These are phyloP conservation scores for Drosophila sordidula DNA, from an alignment of 2,888 invertebrate species.

Conservation along the genomic window DNA sequence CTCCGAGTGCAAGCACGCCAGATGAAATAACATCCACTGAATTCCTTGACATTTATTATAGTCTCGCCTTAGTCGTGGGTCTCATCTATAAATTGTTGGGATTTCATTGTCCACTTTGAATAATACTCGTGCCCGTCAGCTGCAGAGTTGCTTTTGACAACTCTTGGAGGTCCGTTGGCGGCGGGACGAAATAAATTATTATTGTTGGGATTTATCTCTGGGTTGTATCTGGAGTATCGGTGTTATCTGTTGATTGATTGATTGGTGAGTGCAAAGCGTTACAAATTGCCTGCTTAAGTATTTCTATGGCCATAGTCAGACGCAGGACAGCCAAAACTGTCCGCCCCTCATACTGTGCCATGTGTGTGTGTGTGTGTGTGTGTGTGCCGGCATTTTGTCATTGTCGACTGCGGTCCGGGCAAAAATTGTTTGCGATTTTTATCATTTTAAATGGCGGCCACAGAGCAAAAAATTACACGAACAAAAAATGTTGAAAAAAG, in stretches of 20 bases:
- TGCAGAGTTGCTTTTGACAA: conserved; percentile 7
- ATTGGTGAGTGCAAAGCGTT: conserved; percentile 54
- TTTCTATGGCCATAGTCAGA: conserved; percentile 22
- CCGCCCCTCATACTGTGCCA: conserved; percentile 10
- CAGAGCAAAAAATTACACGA: conserved; percentile 31
- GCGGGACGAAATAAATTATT: conserved; percentile 13
- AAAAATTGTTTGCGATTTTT: conserved; percentile 72
- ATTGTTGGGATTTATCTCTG: conserved; percentile 17
- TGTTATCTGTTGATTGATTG: conserved; percentile 48
- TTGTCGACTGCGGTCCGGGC: conserved; percentile 53
- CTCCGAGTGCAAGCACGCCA: no score
- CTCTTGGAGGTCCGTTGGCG: not conserved
- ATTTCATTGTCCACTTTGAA: conserved; percentile 20
- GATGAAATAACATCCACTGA: not conserved
- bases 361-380: conserved; percentile 19
- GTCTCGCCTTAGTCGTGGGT: not conserved
- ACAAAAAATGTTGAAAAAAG: conserved; percentile 5
- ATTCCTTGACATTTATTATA: conserved; percentile 8
- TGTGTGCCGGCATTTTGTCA: conserved; percentile 42
- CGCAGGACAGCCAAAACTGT: conserved; percentile 20
- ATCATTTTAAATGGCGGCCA: conserved; percentile 71
- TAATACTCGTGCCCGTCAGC: conserved; percentile 1
- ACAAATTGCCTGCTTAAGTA: conserved; percentile 56
- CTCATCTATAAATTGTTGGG: conserved; percentile 2
- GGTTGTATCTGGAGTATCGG: conserved; percentile 21